Percentiles rank a stretch among this genome's conserved stretches.
Evolutionary conservation across 1,140 invertebrate genomes (phyloP).

Genomic region (Papilio polyxenes): DNA sequence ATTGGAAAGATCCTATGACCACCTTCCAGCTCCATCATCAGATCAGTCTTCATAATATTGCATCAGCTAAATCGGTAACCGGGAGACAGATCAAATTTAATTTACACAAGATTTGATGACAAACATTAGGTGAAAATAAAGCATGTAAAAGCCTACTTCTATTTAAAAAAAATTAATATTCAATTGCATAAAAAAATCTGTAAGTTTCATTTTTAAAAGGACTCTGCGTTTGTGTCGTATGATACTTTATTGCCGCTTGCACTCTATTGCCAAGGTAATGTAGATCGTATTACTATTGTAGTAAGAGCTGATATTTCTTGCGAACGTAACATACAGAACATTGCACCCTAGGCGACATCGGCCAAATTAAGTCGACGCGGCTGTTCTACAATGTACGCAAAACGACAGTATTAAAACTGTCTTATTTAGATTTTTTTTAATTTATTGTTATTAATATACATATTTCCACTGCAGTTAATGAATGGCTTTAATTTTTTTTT

Average conservation of each 20-base stretch:
- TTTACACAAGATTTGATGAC: too few species aligned
- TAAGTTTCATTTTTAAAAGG: background rate
- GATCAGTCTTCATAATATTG: too few species aligned
- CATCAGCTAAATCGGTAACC: too few species aligned
- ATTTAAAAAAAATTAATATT: too few species aligned
- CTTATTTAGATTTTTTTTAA: background rate
- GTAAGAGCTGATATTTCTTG: conserved; percentile 72
- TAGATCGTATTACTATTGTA: conserved; percentile 68
- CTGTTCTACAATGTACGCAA: conserved; percentile 52
- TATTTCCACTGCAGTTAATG: too few species aligned
- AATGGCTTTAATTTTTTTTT: too few species aligned
- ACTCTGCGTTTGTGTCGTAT: conserved; percentile 13
- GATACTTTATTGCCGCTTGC: conserved; percentile 51
- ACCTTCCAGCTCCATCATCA: too few species aligned
- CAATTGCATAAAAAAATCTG: background rate
- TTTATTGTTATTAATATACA: background rate
- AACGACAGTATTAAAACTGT: background rate
- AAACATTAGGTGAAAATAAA: too few species aligned
- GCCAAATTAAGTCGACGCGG: conserved; percentile 66
- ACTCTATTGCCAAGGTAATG: conserved; percentile 62
- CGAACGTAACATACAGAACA: conserved; percentile 54
- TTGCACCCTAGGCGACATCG: conserved; percentile 55
- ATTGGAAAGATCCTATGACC: too few species aligned
- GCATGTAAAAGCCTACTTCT: too few species aligned
- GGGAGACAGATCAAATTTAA: too few species aligned